Conservation (phyloP, 1,140 invertebrate species). For the Rhyzopertha dominica region DNA sequence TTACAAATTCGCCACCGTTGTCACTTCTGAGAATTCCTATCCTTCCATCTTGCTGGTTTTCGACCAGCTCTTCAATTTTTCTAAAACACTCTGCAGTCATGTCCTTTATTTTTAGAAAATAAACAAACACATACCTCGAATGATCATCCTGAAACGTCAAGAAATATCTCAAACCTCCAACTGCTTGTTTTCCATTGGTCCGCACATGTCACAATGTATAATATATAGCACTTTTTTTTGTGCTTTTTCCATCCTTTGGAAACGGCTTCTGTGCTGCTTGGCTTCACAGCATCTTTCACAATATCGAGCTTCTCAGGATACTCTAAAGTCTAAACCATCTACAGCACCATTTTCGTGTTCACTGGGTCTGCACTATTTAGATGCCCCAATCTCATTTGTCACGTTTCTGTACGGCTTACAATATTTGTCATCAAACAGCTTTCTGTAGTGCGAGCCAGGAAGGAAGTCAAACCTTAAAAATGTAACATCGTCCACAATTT, state of each 20-base stretch:
- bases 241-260: slow-evolving; percentile 16
- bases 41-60: slow-evolving; percentile 36
- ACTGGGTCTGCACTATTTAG: neutral
- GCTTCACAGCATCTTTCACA: slow-evolving; percentile 28
- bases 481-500: no score
- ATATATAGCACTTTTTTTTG: slow-evolving; percentile 24
- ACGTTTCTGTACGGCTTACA: neutral
- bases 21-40: slow-evolving; percentile 37
- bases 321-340: neutral
- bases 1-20: slow-evolving; percentile 41
- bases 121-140: slow-evolving; percentile 39
- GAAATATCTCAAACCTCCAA: slow-evolving; percentile 41
- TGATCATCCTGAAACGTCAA: slow-evolving; percentile 46
- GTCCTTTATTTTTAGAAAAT: slow-evolving; percentile 37
- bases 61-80: slow-evolving; percentile 34
- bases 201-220: slow-evolving; percentile 40
- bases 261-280: slow-evolving; percentile 29
- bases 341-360: slow-evolving; percentile 1
- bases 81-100: slow-evolving; percentile 30
- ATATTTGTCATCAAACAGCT: neutral
- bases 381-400: slow-evolving; percentile 1
- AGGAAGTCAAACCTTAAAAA: no score
- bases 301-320: neutral
- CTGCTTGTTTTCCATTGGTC: slow-evolving; percentile 32
- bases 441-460: no score